phyloP scores from a whole-genome alignment of 2,888 invertebrate species.

The Chloroclysta siterata region DNA sequence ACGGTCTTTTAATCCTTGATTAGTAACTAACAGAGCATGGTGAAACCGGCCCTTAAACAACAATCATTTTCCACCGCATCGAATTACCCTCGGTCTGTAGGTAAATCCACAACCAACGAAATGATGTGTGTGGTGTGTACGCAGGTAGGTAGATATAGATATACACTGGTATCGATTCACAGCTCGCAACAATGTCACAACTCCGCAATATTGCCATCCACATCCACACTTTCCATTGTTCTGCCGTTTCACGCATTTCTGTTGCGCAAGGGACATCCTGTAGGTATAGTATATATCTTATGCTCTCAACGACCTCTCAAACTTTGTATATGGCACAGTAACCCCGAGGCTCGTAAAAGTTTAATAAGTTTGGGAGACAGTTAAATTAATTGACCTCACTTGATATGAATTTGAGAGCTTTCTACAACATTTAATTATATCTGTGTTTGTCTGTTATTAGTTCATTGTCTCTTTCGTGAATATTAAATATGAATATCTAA shows the following conservation, averaged over 20 bases:
- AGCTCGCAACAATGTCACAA: conserved; percentile 22
- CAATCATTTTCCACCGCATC: neutral
- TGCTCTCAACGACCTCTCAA: conserved; percentile 14
- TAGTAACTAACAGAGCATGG: no score
- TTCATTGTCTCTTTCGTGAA: neutral
- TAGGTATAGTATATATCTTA: conserved; percentile 6
- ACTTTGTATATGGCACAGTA: conserved; percentile 4
- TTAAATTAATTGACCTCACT: conserved; percentile 16
- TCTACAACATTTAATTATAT: neutral
- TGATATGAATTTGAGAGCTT: conserved; percentile 17
- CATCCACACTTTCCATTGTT: conserved; percentile 30
- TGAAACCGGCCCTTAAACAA: no score
- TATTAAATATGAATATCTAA: no score
- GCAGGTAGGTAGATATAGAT: no score
- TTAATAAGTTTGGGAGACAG: conserved; percentile 7
- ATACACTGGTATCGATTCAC: conserved; percentile 26
- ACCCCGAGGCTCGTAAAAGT: conserved; percentile 10
- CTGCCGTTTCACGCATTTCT: conserved; percentile 33
- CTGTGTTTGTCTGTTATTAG: conserved; percentile 1
- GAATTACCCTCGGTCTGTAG: neutral
- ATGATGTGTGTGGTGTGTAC: neutral
- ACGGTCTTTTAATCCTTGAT: no score
- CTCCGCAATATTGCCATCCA: conserved; percentile 36
- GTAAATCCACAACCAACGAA: neutral
- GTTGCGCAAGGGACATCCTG: conserved; percentile 42